Evolutionary conservation across 2,113 vertebrate species (phyloP).

Genomic region (Lathamus discolor): DNA sequence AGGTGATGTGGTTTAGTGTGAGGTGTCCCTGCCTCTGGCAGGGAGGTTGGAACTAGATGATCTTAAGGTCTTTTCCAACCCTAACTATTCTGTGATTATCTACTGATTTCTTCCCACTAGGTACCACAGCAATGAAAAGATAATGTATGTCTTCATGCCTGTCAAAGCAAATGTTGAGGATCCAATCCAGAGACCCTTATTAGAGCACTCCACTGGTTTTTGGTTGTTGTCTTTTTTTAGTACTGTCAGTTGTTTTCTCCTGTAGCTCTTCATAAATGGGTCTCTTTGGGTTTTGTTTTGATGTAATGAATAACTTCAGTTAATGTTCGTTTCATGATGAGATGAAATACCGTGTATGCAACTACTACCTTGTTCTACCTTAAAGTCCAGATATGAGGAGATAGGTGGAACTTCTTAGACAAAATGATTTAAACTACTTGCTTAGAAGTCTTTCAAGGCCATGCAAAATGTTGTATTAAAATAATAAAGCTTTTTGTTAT

Average conservation of each 20-base stretch:
- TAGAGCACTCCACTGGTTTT: background rate
- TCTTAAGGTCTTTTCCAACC: background rate
- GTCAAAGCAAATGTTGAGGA: background rate
- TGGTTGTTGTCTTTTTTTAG: background rate
- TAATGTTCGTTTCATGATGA: background rate
- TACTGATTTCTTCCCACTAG: background rate
- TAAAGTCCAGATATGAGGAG: background rate
- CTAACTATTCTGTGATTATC: background rate
- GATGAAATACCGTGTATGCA: background rate
- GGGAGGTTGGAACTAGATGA: background rate
- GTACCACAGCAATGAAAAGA: background rate
- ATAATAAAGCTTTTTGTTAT: constrained; percentile 58
- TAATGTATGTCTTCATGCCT: background rate
- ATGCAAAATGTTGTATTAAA: constrained; percentile 6
- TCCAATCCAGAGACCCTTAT: background rate
- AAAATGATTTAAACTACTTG: background rate
- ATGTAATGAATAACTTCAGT: background rate
- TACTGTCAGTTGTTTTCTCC: background rate
- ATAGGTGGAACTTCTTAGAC: background rate
- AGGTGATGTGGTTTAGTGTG: background rate
- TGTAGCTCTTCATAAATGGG: background rate
- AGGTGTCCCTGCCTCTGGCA: background rate
- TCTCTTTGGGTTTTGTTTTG: background rate
- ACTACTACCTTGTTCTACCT: background rate
- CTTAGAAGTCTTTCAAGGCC: background rate